These are phyloP conservation scores for Scaptomyza polygonia DNA, from an alignment of 2,888 invertebrate species.

Conservation along the genomic window DNA sequence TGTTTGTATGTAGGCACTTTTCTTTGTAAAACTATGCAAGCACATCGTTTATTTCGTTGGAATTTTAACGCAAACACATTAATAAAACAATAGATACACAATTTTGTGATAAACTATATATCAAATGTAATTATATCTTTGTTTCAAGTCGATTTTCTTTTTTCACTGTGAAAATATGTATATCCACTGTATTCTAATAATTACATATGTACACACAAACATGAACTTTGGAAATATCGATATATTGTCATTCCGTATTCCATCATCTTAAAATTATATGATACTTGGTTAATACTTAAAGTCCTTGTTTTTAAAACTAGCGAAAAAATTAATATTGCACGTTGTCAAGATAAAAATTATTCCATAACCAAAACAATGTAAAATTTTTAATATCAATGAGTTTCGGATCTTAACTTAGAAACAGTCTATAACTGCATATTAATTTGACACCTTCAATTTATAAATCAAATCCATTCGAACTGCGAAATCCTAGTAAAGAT, in stretches of 20 bases:
- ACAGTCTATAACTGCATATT: not conserved
- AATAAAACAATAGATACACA: conserved; percentile 2
- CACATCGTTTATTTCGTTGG: conserved; percentile 16
- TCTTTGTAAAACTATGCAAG: too few relatives aligned
- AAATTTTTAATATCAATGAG: not conserved
- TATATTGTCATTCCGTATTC: conserved; percentile 28
- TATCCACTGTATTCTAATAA: conserved; percentile 56
- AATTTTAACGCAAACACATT: conserved; percentile 4
- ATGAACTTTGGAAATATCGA: conserved; percentile 43
- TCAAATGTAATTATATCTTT: conserved; percentile 20
- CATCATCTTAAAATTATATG: not conserved
- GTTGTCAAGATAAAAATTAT: not conserved
- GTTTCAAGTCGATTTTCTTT: conserved; percentile 39
- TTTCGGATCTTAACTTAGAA: too few relatives aligned
- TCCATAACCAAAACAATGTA: too few relatives aligned
- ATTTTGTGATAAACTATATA: conserved; percentile 10
- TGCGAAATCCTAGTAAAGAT: not conserved
- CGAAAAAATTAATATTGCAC: not conserved
- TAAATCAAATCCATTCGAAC: not conserved
- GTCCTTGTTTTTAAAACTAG: too few relatives aligned
- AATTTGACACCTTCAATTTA: not conserved
- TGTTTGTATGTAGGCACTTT: too few relatives aligned
- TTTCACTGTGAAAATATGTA: conserved; percentile 57
- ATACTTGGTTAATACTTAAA: too few relatives aligned
- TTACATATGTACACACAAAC: conserved; percentile 50